These are phyloP conservation scores for Trachurus trachurus DNA, from an alignment of 2,797 vertebrate genomes.

Conservation along the genomic window DNA sequence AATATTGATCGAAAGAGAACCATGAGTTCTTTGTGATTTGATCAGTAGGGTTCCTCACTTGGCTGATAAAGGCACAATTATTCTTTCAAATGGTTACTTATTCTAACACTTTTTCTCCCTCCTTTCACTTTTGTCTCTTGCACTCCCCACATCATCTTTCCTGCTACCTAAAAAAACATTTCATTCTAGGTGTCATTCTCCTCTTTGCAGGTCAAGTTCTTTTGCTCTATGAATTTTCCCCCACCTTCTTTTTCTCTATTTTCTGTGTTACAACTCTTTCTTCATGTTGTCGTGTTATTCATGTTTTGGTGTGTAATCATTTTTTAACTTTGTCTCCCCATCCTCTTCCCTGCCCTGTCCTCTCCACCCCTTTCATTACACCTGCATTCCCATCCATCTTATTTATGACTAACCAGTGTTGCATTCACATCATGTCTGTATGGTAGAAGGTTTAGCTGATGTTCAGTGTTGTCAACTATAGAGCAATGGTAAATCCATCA, in stretches of 20 bases:
- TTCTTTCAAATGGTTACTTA: constrained; percentile 14
- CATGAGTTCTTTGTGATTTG: constrained; percentile 40
- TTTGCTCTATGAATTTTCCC: neutral
- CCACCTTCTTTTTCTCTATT: neutral
- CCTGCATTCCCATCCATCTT: constrained; percentile 22
- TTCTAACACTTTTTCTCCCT: neutral
- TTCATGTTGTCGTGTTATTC: neutral
- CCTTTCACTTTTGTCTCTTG: neutral
- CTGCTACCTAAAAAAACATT: neutral
- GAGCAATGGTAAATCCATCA: constrained; percentile 20
- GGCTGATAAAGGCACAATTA: constrained; percentile 34
- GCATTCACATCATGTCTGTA: constrained; percentile 7
- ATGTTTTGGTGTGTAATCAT: neutral
- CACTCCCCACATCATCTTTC: neutral
- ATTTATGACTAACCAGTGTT: constrained; percentile 14
- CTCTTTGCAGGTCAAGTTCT: neutral
- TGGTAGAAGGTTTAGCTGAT: constrained; percentile 1
- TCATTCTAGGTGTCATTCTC: neutral
- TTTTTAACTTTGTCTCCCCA: neutral
- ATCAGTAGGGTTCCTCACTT: constrained; percentile 36
- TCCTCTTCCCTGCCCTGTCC: neutral
- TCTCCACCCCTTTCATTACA: constrained; percentile 14
- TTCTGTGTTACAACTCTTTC: neutral
- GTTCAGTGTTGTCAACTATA: constrained; percentile 14
- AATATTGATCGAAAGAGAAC: constrained; percentile 20